These are phyloP conservation scores for Pyrocoelia pectoralis DNA, from an alignment of 2,888 invertebrate genomes.

Conservation along the genomic window DNA sequence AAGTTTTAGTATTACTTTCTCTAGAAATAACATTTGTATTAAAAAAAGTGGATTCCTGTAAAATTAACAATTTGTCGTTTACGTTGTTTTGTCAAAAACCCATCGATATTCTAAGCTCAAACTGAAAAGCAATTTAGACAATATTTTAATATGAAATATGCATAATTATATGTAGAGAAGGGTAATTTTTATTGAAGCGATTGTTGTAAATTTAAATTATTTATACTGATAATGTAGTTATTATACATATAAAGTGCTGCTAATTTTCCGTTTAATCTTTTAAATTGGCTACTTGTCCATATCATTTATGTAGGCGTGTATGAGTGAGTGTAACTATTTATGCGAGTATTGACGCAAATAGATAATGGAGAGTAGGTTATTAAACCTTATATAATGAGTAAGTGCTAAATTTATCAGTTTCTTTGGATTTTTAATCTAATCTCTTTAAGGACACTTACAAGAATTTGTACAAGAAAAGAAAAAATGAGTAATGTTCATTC, in stretches of 20 bases:
- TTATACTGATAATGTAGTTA: slow-evolving; percentile 3
- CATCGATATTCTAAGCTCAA: slow-evolving; percentile 6
- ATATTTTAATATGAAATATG: slow-evolving; percentile 4
- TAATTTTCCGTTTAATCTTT: slow-evolving; percentile 4
- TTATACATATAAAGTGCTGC: slow-evolving; percentile 7
- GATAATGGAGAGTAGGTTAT: neutral
- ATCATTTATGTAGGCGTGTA: neutral
- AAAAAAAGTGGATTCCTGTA: too few species aligned
- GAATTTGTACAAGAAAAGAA: too few species aligned
- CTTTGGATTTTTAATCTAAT: too few species aligned
- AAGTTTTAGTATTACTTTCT: too few species aligned
- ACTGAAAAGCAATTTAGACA: slow-evolving; percentile 9
- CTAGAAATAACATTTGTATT: too few species aligned
- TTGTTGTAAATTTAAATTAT: slow-evolving; percentile 11
- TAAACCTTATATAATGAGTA: neutral
- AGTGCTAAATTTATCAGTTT: neutral
- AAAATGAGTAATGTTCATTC: too few species aligned
- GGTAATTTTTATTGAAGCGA: slow-evolving; percentile 5
- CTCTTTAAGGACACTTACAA: too few species aligned
- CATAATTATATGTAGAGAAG: neutral
- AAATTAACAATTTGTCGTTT: too few species aligned
- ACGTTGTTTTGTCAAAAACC: too few species aligned
- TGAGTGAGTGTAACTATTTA: neutral
- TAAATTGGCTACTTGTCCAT: neutral
- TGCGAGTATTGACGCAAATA: neutral